A percentile compares a stretch with the other conserved stretches of the same genome.
Conservation (phyloP, 2,888 invertebrate genomes). For the Dynastes hyllus region DNA sequence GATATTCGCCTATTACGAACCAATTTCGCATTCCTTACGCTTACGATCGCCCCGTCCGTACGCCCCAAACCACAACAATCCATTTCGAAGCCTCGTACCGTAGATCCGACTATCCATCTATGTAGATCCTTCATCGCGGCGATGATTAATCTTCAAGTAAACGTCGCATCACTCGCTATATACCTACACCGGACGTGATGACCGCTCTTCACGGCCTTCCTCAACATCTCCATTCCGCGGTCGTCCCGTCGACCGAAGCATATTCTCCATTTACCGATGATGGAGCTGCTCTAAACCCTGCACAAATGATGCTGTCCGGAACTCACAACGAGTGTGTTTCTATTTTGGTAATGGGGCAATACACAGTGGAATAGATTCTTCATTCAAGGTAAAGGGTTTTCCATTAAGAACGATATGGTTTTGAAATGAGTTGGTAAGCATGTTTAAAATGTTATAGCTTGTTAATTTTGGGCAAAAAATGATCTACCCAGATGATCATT, state of each 20-base stretch:
- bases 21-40: conserved; percentile 2
- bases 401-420: too few relatives aligned
- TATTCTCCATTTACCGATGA: neutral
- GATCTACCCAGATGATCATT: too few relatives aligned
- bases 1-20: neutral
- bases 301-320: too few relatives aligned
- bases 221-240: neutral
- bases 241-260: neutral
- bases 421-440: too few relatives aligned
- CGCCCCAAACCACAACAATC: neutral
- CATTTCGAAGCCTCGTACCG: neutral
- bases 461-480: too few relatives aligned
- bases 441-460: too few relatives aligned
- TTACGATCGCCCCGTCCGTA: neutral
- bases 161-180: neutral
- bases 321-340: too few relatives aligned
- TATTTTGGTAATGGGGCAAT: too few relatives aligned
- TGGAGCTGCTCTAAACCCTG: neutral
- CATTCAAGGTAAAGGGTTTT: too few relatives aligned
- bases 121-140: neutral
- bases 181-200: neutral
- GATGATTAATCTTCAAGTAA: neutral
- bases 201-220: neutral
- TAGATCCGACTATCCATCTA: neutral
- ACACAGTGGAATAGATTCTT: too few relatives aligned